A percentile compares a stretch with the other conserved stretches of the same genome.
These are phyloP conservation scores for Hedya salicella DNA, from an alignment of 2,888 invertebrate species.

Conservation along the genomic window DNA sequence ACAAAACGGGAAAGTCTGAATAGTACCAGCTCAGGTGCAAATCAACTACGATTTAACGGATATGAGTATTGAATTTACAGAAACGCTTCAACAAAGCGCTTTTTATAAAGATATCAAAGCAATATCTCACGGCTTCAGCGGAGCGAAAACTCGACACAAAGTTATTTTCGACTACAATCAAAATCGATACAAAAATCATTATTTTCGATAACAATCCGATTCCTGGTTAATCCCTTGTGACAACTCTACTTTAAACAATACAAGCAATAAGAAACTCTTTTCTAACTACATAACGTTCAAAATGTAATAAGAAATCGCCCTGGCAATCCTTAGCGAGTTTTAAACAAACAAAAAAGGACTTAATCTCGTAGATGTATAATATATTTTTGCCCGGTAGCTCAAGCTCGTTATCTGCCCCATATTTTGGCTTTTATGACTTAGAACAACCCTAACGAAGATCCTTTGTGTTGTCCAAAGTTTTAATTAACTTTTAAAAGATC, in stretches of 20 bases:
- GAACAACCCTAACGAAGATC: constrained; percentile 43
- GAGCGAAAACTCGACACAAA: constrained; percentile 22
- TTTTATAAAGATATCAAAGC: constrained; percentile 18
- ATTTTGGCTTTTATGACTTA: constrained; percentile 40
- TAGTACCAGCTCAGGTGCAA: constrained; percentile 4
- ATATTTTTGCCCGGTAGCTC: background rate
- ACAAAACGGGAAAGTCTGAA: background rate
- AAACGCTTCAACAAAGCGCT: constrained; percentile 2
- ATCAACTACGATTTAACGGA: background rate
- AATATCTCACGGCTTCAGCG: constrained; percentile 1
- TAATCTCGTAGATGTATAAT: background rate
- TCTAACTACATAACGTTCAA: background rate
- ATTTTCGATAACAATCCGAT: constrained; percentile 41
- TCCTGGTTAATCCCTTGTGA: constrained; percentile 28
- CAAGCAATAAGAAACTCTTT: constrained; percentile 1
- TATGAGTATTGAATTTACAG: background rate
- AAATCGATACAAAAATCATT: constrained; percentile 42
- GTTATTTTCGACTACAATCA: constrained; percentile 36
- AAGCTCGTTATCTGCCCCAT: constrained; percentile 26
- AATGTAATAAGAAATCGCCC: background rate
- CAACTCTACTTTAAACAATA: constrained; percentile 1
- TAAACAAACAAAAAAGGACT: background rate
- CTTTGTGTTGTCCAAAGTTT: constrained; percentile 40
- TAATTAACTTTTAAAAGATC: constrained; percentile 43
- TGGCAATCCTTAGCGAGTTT: background rate